phyloP scores from a whole-genome alignment of 2,888 invertebrate species.

The Syrphus vitripennis region DNA sequence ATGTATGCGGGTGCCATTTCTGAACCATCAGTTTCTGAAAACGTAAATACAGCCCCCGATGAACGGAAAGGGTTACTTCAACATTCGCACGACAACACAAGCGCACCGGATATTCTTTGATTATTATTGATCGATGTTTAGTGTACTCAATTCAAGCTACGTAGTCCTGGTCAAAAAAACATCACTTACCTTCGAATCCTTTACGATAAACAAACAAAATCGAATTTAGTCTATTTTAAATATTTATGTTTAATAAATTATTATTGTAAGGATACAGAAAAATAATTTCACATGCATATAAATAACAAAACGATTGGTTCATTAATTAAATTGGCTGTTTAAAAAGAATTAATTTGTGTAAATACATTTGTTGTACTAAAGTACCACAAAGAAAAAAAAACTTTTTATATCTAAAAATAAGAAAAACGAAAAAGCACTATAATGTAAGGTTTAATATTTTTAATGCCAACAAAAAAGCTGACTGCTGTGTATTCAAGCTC shows the following conservation, averaged over 20 bases:
- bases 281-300: constrained; percentile 20
- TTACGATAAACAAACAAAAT: constrained; percentile 50
- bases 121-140: constrained; percentile 79
- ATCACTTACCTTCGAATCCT: constrained; percentile 44
- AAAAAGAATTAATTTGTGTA: constrained; percentile 48
- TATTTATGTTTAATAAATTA: constrained; percentile 39
- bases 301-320: constrained; percentile 17
- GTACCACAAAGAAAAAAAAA: constrained; percentile 37
- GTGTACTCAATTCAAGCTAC: constrained; percentile 69
- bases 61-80: constrained; percentile 83
- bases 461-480: constrained; percentile 58
- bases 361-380: constrained; percentile 60
- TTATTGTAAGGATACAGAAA: constrained; percentile 22
- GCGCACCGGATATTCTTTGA: constrained; percentile 81
- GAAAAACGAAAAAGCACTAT: constrained; percentile 31
- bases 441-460: constrained; percentile 60
- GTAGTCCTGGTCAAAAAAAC: constrained; percentile 44
- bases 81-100: constrained; percentile 82
- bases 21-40: constrained; percentile 76
- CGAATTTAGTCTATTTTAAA: constrained; percentile 69
- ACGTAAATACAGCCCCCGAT: constrained; percentile 80
- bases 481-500: constrained; percentile 66
- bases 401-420: constrained; percentile 36
- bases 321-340: constrained; percentile 35
- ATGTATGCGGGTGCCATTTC: constrained; percentile 84